Percentiles rank a stretch among this genome's conserved stretches.
These are phyloP conservation scores for Rutpela maculata DNA, from an alignment of 2,888 invertebrate genomes.

Conservation along the genomic window DNA sequence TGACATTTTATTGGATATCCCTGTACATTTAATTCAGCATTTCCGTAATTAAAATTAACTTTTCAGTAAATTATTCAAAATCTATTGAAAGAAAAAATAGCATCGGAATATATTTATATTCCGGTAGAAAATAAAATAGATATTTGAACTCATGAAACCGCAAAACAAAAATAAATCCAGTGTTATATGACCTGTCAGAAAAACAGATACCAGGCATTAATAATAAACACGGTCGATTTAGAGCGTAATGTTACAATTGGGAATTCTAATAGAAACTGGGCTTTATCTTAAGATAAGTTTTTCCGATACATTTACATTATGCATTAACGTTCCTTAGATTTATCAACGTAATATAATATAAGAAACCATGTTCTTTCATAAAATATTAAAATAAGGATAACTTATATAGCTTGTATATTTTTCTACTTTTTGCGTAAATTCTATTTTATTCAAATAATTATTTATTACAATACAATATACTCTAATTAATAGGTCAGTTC, in stretches of 20 bases:
- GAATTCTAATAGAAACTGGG: neutral
- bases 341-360: neutral
- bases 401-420: too few relatives aligned
- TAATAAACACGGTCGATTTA: neutral
- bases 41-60: too few relatives aligned
- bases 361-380: neutral
- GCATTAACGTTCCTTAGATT: neutral
- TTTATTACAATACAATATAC: too few relatives aligned
- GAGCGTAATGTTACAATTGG: neutral
- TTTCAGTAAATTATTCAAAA: too few relatives aligned
- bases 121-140: neutral
- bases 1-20: too few relatives aligned
- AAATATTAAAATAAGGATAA: too few relatives aligned
- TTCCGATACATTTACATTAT: neutral
- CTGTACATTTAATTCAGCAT: too few relatives aligned
- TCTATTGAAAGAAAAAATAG: neutral
- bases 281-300: neutral
- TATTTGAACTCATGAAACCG: neutral
- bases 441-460: too few relatives aligned
- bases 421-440: too few relatives aligned
- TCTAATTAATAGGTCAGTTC: too few relatives aligned
- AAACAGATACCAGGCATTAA: neutral
- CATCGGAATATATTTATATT: neutral
- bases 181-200: neutral
- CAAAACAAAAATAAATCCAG: neutral